Conservation (phyloP, 2,797 vertebrate genomes). For the Nasua narica region DNA sequence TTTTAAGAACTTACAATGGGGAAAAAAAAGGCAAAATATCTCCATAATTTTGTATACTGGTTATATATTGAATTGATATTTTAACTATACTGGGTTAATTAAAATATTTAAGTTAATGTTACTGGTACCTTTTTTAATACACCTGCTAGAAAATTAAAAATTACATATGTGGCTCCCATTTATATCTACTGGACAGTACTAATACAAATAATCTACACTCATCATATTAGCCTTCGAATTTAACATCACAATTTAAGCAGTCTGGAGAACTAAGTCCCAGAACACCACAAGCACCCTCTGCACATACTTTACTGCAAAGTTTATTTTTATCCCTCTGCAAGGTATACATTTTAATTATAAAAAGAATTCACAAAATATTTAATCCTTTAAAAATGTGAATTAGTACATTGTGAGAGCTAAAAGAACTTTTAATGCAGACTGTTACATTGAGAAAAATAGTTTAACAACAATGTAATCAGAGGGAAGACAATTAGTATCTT, state of each 20-base stretch:
- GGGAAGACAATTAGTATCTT: constrained; percentile 48
- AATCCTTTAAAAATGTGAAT: constrained; percentile 14
- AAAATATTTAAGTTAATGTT: constrained; percentile 45
- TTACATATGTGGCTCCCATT: neutral
- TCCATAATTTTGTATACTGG: neutral
- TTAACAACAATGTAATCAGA: neutral
- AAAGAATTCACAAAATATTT: constrained; percentile 34
- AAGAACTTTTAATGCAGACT: constrained; percentile 14
- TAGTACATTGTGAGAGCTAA: neutral
- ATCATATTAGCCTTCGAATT: constrained; percentile 8
- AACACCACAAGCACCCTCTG: neutral
- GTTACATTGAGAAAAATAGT: neutral
- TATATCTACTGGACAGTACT: neutral
- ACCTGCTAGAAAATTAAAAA: constrained; percentile 34
- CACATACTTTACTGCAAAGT: constrained; percentile 14
- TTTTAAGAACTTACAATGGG: neutral
- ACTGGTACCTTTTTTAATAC: neutral
- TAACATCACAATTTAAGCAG: neutral
- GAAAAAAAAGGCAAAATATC: neutral
- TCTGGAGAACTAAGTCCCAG: neutral
- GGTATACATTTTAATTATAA: neutral
- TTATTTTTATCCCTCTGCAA: constrained; percentile 27
- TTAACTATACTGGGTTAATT: constrained; percentile 29
- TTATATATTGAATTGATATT: constrained; percentile 24
- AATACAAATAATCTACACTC: neutral